These are phyloP conservation scores for Rattus norvegicus DNA, from an alignment of 2,113 vertebrate genomes.

Conservation along the genomic window GRCr8 NC_086020.1:241438001-241438500, in stretches of 20 bases:
- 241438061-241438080: not conserved
- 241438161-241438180: not conserved
- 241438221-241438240: not conserved
- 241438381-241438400: not conserved
- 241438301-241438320: not conserved
- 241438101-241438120: constrained; percentile 24
- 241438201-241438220: not conserved
- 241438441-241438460: not conserved
- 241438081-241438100: constrained; percentile 1
- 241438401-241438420: not conserved
- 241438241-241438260: not conserved
- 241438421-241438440: constrained; percentile 15
- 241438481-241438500: not conserved
- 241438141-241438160: not conserved
- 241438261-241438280: not conserved
- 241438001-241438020: constrained; percentile 21
- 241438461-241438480: not conserved
- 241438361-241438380: not conserved
- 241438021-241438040: not conserved
- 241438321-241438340: constrained; percentile 16
- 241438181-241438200: constrained; percentile 1
- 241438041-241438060: constrained; percentile 34
- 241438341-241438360: not conserved
- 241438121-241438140: not conserved
- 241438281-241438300: not conserved